Evolutionary conservation across 2,888 invertebrate genomes (phyloP), one percentile per base, ranked within the genome.

Genomic region (Alitta virens): DNA sequence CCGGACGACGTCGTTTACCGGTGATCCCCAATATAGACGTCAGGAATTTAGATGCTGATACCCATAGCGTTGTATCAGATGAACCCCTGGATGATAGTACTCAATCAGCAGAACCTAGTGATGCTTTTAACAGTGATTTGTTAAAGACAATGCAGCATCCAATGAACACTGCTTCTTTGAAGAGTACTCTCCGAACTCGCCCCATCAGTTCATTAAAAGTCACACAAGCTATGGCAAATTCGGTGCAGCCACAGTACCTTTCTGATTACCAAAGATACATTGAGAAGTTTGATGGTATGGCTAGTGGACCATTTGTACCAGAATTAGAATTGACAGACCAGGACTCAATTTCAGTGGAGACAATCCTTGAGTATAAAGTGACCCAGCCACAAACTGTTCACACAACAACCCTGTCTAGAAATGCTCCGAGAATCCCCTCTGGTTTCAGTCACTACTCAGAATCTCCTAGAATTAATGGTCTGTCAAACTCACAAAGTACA

Each of bases 231-330:
- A 51, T 27, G 16, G 16, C 51, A 3, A 16, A 18, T 5, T 7
- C 12, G 33, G 33, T 33, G 5, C 14, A 60, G 23, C 58, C 58
- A 27, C 27, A 16, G 27, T 63, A 65, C 43, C 43, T 63, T 12
- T 18, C 40, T n/a, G 59, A 66, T 14, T 66, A 66, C 59, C 63
- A 64, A 38, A 21, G 50, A 3, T 66, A 64, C 27, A 51, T 64
- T 14, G 59, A 64, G 40, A 23, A 50, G 21, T 61, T 57, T 33
- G 62, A 66, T 40, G 66, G 58, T 12, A 25, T 54, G 12, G 53
- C 52, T 2, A 65, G 54, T 26, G 65, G 63, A 12, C 60, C 65
- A 2, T 63, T 65, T 38, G 25, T 46, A 2, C 60, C 62, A 40
- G 57, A 42, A 23, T 46, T 26, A 3, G 26, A 25, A 27, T 40